Conservation (phyloP, 2,113 vertebrate species). For the Crotalus horridus region DNA sequence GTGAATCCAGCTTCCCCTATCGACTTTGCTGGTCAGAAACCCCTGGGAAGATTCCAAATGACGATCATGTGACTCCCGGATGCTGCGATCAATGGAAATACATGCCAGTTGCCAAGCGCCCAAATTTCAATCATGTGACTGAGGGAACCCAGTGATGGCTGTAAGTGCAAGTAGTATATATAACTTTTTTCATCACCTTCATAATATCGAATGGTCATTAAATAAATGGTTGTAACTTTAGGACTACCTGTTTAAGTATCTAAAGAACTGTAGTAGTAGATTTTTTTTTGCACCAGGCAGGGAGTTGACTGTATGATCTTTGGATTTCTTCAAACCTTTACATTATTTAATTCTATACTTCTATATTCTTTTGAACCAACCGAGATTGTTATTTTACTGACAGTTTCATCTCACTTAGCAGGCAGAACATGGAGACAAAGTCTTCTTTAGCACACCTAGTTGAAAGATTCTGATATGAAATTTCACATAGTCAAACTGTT, state of each 20-base stretch:
- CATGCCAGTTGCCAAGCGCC: neutral
- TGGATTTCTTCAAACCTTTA: neutral
- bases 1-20: neutral
- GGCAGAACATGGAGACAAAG: neutral
- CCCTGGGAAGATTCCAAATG: neutral
- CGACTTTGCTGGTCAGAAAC: too few relatives aligned
- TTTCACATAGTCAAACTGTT: slow-evolving; percentile 3
- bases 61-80: neutral
- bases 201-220: neutral
- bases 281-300: neutral
- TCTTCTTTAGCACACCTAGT: neutral
- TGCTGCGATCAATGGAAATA: neutral
- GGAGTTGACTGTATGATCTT: neutral
- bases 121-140: neutral
- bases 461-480: neutral
- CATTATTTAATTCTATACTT: neutral
- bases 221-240: neutral
- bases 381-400: neutral
- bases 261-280: neutral
- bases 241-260: neutral
- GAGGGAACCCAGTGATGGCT: neutral
- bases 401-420: neutral
- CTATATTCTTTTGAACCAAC: neutral
- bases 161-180: neutral
- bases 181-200: neutral